A percentile compares a stretch with the other conserved stretches of the same genome.
phyloP scores from a whole-genome alignment of 2,797 vertebrate genomes.

The Onychomys torridus region DNA sequence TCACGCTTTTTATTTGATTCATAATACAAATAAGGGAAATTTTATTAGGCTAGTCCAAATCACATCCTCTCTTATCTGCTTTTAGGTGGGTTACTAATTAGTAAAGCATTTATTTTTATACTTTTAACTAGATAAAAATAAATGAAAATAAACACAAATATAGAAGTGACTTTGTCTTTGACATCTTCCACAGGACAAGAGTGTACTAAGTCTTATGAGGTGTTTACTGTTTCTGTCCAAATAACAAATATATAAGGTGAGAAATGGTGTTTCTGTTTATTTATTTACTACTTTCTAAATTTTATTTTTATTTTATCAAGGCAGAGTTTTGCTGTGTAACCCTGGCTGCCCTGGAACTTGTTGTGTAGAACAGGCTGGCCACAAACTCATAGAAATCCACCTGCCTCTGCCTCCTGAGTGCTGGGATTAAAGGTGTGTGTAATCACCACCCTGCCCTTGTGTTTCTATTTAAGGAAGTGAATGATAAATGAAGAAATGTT shows the following conservation, averaged over 20 bases:
- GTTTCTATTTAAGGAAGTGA: background rate
- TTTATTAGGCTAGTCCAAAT: no score
- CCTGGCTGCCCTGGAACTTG: background rate
- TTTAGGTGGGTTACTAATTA: background rate
- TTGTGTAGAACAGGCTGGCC: background rate
- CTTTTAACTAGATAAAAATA: background rate
- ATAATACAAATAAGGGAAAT: background rate
- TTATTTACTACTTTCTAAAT: background rate
- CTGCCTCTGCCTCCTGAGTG: background rate
- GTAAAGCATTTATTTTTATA: background rate
- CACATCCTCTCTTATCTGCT: background rate
- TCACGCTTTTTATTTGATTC: background rate
- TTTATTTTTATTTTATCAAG: background rate
- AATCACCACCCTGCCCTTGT: background rate
- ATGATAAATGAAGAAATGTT: background rate
- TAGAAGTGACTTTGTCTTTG: background rate
- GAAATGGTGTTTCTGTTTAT: background rate
- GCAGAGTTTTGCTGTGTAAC: background rate
- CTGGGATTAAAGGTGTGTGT: background rate
- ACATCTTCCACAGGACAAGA: background rate
- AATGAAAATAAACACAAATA: background rate
- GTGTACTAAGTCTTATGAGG: background rate
- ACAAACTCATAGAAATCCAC: background rate
- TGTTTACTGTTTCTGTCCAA: background rate
- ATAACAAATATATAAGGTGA: background rate